Evolutionary conservation across 2,113 vertebrate species (phyloP).

Genomic region (Gnathonemus longibarbis): DNA sequence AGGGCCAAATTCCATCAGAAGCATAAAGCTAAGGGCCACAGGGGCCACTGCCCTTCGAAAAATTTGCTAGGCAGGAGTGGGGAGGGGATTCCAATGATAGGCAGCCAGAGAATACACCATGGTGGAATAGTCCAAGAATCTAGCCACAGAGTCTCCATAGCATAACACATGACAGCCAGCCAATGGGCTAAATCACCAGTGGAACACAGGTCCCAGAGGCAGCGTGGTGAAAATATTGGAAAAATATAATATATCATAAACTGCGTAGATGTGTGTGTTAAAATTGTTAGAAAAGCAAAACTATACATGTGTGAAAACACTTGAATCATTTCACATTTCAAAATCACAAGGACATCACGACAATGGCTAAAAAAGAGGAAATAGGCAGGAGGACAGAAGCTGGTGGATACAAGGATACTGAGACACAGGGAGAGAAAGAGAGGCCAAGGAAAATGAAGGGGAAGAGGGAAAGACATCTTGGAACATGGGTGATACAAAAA

Average conservation of each 20-base stretch:
- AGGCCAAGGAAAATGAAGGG: background rate
- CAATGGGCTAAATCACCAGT: background rate
- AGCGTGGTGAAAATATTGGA: background rate
- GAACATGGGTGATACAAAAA: background rate
- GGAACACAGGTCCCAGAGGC: background rate
- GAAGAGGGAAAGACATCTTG: background rate
- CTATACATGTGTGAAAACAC: background rate
- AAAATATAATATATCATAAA: background rate
- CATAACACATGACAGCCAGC: background rate
- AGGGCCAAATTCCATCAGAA: background rate
- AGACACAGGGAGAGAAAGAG: background rate
- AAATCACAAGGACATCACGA: background rate
- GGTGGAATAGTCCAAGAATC: background rate
- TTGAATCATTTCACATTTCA: background rate
- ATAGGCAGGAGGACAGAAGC: background rate
- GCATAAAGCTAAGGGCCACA: background rate
- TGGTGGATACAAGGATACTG: background rate
- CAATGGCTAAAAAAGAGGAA: background rate
- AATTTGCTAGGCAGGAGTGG: background rate
- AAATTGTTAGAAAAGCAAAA: background rate
- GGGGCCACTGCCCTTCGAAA: background rate
- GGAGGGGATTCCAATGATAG: background rate
- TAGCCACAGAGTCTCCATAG: background rate
- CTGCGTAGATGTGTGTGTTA: background rate
- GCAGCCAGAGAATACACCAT: background rate